Conservation (phyloP, 2,797 vertebrate genomes). For the Xenops minutus region DNA sequence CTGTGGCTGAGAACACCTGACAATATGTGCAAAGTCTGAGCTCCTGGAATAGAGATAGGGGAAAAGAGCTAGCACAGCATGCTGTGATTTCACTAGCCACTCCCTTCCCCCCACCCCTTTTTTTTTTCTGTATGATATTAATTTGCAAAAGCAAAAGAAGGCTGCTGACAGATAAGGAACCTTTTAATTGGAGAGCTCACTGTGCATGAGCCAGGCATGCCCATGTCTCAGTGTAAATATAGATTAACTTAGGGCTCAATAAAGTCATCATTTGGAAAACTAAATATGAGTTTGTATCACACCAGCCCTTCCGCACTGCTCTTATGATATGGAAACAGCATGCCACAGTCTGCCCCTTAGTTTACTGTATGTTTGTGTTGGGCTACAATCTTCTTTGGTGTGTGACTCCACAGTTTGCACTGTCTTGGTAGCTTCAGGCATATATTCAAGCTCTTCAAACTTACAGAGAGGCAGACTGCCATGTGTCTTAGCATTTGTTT, state of each 20-base stretch:
- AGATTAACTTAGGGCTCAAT: neutral
- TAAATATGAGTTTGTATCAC: neutral
- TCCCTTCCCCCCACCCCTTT: too few species aligned
- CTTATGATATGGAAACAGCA: neutral
- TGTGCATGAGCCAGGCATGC: neutral
- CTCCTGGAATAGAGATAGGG: neutral
- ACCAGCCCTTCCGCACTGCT: neutral
- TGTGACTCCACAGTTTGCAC: neutral
- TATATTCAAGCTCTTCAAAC: neutral
- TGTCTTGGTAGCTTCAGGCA: neutral
- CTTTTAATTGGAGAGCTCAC: neutral
- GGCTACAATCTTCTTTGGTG: neutral
- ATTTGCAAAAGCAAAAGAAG: neutral
- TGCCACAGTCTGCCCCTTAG: neutral
- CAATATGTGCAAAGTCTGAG: neutral
- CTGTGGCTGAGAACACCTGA: neutral
- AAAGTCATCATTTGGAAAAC: neutral
- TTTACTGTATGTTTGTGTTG: neutral
- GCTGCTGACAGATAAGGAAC: neutral
- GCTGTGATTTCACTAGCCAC: neutral
- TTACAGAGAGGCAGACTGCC: neutral
- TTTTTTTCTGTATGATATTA: neutral
- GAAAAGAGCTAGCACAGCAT: neutral
- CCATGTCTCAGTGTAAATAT: neutral
- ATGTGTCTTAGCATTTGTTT: neutral